Percentiles rank a stretch among this genome's conserved stretches.
These are phyloP conservation scores for Labia minor DNA, from an alignment of 2,888 invertebrate genomes.

Conservation along the genomic window DNA sequence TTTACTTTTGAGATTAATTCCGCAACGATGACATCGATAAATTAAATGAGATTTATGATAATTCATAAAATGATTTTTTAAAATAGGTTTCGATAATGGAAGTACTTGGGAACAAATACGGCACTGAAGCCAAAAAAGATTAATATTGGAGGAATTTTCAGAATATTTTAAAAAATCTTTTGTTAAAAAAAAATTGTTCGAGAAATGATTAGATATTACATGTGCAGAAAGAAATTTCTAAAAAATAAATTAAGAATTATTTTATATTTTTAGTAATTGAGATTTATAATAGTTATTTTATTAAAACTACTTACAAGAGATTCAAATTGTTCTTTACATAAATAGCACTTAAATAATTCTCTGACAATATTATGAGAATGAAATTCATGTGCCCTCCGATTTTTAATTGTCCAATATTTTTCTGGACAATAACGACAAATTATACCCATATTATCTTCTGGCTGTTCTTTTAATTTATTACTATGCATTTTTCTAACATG, in stretches of 20 bases:
- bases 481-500: neutral
- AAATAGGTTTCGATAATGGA: conserved; percentile 22
- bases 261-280: neutral
- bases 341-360: neutral
- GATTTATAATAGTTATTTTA: neutral
- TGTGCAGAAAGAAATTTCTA: neutral
- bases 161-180: neutral
- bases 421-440: conserved; percentile 42
- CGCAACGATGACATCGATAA: conserved; percentile 26
- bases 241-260: neutral
- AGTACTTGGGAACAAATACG: conserved; percentile 25
- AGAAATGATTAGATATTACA: neutral
- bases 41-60: conserved; percentile 25
- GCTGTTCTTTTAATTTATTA: neutral
- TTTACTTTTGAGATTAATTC: conserved; percentile 26
- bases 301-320: neutral
- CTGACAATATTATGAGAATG: conserved; percentile 32
- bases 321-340: neutral
- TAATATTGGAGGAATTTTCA: neutral
- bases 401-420: conserved; percentile 43
- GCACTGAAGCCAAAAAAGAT: neutral
- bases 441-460: conserved; percentile 42
- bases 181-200: too few relatives aligned
- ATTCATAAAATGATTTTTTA: conserved; percentile 25
- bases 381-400: conserved; percentile 40